These are phyloP conservation scores for Hydrolagus affinis DNA, from an alignment of 2,113 vertebrate genomes.

Conservation along the genomic window DNA sequence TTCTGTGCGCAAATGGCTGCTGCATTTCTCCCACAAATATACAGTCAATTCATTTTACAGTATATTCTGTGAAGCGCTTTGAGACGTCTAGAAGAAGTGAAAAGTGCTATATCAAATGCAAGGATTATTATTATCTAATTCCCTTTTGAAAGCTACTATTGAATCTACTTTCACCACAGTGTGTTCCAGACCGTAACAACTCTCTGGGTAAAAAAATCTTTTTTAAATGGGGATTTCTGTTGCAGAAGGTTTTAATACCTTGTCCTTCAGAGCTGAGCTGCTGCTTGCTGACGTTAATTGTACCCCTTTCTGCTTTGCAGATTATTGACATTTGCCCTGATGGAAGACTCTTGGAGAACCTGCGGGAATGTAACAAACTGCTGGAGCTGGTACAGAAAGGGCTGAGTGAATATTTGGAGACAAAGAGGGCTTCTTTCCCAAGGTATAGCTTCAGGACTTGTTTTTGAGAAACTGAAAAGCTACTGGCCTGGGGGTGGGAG, in stretches of 20 bases:
- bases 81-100: no score
- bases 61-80: no score
- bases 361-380: conserved; percentile 63
- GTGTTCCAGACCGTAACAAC: no score
- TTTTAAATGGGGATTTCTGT: not conserved
- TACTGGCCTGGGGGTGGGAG: no score
- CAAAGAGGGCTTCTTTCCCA: conserved; percentile 67
- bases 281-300: conserved; percentile 35
- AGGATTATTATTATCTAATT: no score
- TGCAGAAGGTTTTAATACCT: not conserved
- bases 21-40: no score
- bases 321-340: conserved; percentile 76
- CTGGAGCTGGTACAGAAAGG: conserved; percentile 80
- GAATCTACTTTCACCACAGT: no score
- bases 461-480: no score
- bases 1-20: no score
- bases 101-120: no score
- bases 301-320: conserved; percentile 44
- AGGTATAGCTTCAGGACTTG: conserved; percentile 52
- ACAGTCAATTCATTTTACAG: no score
- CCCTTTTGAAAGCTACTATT: no score
- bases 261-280: conserved; percentile 26
- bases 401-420: conserved; percentile 81
- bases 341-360: conserved; percentile 56
- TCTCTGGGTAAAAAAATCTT: not conserved